phyloP scores from a whole-genome alignment of 1,140 invertebrate genomes.

The Argopecten irradians region DNA sequence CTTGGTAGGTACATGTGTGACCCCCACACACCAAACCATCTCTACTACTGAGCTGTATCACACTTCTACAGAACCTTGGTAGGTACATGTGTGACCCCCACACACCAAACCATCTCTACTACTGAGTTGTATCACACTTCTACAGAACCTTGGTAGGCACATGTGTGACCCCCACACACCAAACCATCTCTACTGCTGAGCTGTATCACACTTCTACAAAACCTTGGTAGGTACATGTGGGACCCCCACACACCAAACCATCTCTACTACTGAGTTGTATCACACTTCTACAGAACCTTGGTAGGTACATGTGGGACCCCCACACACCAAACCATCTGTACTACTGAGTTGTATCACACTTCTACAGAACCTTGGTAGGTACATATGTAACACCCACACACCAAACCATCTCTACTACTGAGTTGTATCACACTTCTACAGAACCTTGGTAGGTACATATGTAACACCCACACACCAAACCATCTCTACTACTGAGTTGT shows the following conservation, averaged over 20 bases:
- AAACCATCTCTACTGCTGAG: conserved; percentile 54
- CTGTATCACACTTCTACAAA: conserved; percentile 55
- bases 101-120: conserved; percentile 51
- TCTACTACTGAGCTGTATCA: conserved; percentile 55
- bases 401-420: conserved; percentile 48
- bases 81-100: conserved; percentile 52
- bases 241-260: conserved; percentile 52
- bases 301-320: conserved; percentile 58
- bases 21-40: conserved; percentile 48
- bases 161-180: conserved; percentile 52
- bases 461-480: conserved; percentile 50
- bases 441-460: conserved; percentile 63
- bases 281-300: conserved; percentile 56
- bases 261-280: conserved; percentile 56
- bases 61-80: conserved; percentile 61
- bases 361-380: no score
- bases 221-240: conserved; percentile 62
- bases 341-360: conserved; percentile 59
- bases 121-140: conserved; percentile 55
- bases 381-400: conserved; percentile 54
- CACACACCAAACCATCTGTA: conserved; percentile 51
- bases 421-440: conserved; percentile 58
- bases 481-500: conserved; percentile 53
- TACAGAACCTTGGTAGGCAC: conserved; percentile 60
- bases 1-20: conserved; percentile 62